Evolutionary conservation across 2,797 vertebrate species (phyloP).

Genomic region (Lepilemur septentrionalis): DNA sequence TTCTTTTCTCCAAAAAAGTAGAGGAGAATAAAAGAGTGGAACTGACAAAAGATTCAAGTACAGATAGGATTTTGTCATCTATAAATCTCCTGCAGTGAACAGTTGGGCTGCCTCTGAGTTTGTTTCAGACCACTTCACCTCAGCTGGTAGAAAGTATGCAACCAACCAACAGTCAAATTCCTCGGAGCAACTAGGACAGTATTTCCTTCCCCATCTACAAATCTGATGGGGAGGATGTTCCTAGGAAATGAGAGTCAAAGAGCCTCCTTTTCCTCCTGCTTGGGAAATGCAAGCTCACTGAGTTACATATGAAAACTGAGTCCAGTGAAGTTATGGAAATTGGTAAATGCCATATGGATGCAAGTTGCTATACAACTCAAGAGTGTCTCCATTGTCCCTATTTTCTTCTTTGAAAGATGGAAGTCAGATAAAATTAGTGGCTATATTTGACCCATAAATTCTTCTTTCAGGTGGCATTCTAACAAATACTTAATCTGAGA

Average conservation of each 20-base stretch:
- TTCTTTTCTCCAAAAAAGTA: not conserved
- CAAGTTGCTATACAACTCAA: not conserved
- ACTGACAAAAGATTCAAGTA: not conserved
- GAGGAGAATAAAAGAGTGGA: accelerated
- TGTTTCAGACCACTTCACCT: not conserved
- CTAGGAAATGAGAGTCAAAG: not conserved
- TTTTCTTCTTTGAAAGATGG: conserved; percentile 9
- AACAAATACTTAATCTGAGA: conserved; percentile 38
- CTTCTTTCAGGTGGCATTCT: not conserved
- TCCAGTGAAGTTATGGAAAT: not conserved
- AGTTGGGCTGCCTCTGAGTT: not conserved
- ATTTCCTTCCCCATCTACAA: not conserved
- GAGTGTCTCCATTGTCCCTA: not conserved
- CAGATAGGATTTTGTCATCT: not conserved
- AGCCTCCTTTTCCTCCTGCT: not conserved
- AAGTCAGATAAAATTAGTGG: conserved; percentile 5
- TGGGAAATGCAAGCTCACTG: not conserved
- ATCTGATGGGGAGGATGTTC: not conserved
- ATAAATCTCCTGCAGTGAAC: not conserved
- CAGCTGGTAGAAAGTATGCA: not conserved
- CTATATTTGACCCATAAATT: not conserved
- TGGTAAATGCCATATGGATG: not conserved
- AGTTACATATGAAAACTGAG: not conserved
- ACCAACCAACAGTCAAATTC: not conserved
- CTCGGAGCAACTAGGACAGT: not conserved